Percentiles rank a stretch among this genome's conserved stretches.
Conservation (phyloP, 2,888 invertebrate genomes). For the Drosophila percnosoma region DNA sequence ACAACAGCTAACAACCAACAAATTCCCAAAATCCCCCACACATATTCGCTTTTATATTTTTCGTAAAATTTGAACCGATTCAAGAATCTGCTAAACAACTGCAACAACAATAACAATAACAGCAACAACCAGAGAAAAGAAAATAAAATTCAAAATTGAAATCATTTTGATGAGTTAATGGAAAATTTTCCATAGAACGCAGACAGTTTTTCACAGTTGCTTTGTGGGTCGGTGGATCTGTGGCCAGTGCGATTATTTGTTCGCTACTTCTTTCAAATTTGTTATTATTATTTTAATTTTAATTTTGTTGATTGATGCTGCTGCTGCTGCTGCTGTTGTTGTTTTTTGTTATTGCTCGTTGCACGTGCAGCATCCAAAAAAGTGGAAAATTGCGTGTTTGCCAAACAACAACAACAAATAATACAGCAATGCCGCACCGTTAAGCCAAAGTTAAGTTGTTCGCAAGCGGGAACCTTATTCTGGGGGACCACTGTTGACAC, state of each 20-base stretch:
- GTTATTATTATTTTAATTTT: constrained; percentile 76
- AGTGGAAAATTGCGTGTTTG: constrained; percentile 73
- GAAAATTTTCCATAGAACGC: constrained; percentile 62
- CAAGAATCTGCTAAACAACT: constrained; percentile 28
- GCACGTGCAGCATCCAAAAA: constrained; percentile 68
- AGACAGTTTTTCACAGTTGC: constrained; percentile 8
- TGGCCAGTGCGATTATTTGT: constrained; percentile 38
- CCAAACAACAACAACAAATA: constrained; percentile 55
- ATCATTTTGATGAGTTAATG: constrained; percentile 68
- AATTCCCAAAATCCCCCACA: constrained; percentile 19
- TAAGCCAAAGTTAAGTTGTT: constrained; percentile 51
- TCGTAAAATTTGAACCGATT: constrained; percentile 14
- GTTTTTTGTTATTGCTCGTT: constrained; percentile 26
- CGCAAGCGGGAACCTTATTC: constrained; percentile 23
- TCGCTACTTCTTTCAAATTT: constrained; percentile 56
- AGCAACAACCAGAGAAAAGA: constrained; percentile 12
- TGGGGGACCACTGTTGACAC: constrained; percentile 47
- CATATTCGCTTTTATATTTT: constrained; percentile 42
- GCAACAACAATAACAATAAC: constrained; percentile 8
- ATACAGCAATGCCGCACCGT: constrained; percentile 14
- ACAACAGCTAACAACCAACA: constrained; percentile 37
- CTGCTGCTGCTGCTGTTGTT: constrained; percentile 13
- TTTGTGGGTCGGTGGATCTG: constrained; percentile 1
- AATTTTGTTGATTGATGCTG: constrained; percentile 67
- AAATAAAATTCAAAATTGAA: constrained; percentile 35